phyloP scores from a whole-genome alignment of 1,140 invertebrate species.

The Belonocnema kinseyi region DNA sequence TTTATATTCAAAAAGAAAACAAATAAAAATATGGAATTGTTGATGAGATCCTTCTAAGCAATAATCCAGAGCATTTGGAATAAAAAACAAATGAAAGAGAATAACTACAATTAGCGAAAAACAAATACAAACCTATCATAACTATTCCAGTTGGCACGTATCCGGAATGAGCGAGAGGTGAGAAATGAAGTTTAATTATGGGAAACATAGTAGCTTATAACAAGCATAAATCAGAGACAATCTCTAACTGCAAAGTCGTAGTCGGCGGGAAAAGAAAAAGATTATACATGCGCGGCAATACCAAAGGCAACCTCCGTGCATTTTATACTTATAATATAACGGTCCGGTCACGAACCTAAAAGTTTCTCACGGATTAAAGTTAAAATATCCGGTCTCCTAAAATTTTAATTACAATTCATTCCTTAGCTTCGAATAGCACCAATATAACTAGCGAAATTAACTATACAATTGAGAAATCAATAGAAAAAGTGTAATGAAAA shows the following conservation, averaged over 20 bases:
- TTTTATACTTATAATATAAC: constrained; percentile 56
- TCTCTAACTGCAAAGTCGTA: constrained; percentile 48
- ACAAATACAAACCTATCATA: constrained; percentile 68
- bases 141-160: constrained; percentile 60
- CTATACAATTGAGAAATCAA: no score
- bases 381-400: constrained; percentile 42
- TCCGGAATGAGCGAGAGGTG: constrained; percentile 55
- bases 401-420: constrained; percentile 3
- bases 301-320: constrained; percentile 55
- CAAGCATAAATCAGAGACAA: constrained; percentile 61
- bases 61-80: neutral
- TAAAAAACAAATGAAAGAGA: constrained; percentile 19
- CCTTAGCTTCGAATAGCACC: neutral
- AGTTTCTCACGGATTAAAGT: constrained; percentile 50
- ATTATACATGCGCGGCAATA: constrained; percentile 54
- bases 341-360: constrained; percentile 60
- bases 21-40: no score
- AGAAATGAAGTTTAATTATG: constrained; percentile 69
- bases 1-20: no score
- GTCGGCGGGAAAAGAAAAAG: constrained; percentile 54
- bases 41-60: neutral
- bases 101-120: constrained; percentile 75
- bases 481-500: no score
- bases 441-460: neutral
- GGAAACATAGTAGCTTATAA: constrained; percentile 59